Base-by-base conservation (phyloP, 2,888 invertebrate species). In the Calameuta idolon region DNA sequence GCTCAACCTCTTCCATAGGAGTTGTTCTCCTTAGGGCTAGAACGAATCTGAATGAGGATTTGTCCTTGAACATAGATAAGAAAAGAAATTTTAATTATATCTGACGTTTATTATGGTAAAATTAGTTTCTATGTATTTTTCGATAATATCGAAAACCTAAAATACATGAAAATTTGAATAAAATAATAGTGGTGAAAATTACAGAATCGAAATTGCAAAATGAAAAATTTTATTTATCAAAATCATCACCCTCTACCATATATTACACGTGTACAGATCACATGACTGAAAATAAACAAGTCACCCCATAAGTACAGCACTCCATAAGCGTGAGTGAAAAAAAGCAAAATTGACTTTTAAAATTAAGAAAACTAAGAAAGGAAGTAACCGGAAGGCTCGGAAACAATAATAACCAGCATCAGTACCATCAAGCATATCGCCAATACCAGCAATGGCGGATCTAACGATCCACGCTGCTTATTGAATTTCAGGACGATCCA, bases 401-500 rank as follows among this genome's bases (percentile, higher is more conserved):
- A 40, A 40, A 1, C 23, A 23, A 40, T 40, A 40, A 40, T 40
- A 40, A 23, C 40, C 40, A 23, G 55, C 55, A 23, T 55, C 23
- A 2, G 23, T 23, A 9, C 2, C 55, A 23, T 23, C 9, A 23
- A 23, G 23, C 2, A 23, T 23, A 55, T 55, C 55, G 1, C 55
- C 9, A 23, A 55, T 23, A 55, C 23, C 55, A 55, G 55, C 55
- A 55, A 55, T 55, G 55, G 55, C 55, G 23, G 9, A 55, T 55
- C 55, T 55, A 23, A 23, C 55, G 55, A 55, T 15, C 55, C 55
- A 23, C 9, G 23, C 23, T 78, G 81, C 78, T 81, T 81, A 81
- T 81, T 81, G 79, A 80, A 81, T 81, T 81, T 80, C 77, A 69
- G 73, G 69, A 77, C 78, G 76, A 81, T 81, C 78, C 79, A 81